These are phyloP conservation scores for Paraescarpia echinospica DNA, from an alignment of 1,140 invertebrate genomes.

Conservation along the genomic window DNA sequence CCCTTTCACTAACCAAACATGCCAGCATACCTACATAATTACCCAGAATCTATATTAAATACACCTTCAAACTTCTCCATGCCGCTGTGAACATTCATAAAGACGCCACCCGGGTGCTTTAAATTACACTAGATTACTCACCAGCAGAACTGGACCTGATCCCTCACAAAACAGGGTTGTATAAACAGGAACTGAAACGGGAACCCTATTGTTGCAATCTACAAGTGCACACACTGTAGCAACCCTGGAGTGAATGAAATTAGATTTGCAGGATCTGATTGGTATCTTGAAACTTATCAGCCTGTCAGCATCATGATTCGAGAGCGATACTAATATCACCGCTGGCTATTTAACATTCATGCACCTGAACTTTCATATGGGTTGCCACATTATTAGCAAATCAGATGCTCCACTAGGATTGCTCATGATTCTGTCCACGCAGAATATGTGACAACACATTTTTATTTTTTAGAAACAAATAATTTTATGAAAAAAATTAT, in stretches of 20 bases:
- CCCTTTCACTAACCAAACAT: background rate
- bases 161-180: background rate
- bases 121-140: background rate
- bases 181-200: background rate
- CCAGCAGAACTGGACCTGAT: background rate
- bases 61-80: background rate
- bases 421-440: no score
- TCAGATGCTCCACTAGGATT: background rate
- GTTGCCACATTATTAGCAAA: background rate
- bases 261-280: background rate
- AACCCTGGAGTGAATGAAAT: background rate
- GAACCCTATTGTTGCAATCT: background rate
- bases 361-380: background rate
- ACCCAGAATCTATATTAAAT: background rate
- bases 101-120: background rate
- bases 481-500: no score
- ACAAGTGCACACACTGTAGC: background rate
- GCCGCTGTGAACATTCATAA: background rate
- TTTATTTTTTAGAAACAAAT: no score
- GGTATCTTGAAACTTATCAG: background rate
- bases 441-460: no score
- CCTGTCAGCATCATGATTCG: background rate
- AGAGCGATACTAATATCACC: background rate
- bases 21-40: background rate
- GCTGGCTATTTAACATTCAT: background rate